These are phyloP conservation scores for Catonia carolina DNA, from an alignment of 2,888 invertebrate species.

Conservation along the genomic window DNA sequence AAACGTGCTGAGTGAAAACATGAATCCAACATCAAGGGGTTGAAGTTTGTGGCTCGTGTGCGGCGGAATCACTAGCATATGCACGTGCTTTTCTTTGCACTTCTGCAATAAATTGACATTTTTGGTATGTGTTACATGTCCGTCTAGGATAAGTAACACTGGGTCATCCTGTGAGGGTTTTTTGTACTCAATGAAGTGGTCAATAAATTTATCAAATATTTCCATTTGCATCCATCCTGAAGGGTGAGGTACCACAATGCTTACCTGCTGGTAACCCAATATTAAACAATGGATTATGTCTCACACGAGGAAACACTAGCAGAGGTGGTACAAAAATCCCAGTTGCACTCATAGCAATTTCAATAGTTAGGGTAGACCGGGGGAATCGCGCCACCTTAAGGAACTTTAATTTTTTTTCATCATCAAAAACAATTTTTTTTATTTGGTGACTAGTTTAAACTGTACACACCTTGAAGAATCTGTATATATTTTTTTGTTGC, in stretches of 20 bases:
- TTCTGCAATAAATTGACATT: no score
- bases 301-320: constrained; percentile 38
- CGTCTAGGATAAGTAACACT: constrained; percentile 27
- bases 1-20: constrained; percentile 17
- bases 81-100: no score
- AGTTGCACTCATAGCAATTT: constrained; percentile 33
- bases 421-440: no score
- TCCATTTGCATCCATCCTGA: constrained; percentile 37
- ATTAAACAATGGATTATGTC: constrained; percentile 21
- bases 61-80: no score
- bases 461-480: no score
- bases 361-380: no score
- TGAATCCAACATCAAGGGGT: constrained; percentile 15
- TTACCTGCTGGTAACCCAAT: constrained; percentile 36
- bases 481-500: no score
- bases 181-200: constrained; percentile 33
- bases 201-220: constrained; percentile 37
- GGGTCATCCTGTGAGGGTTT: constrained; percentile 32
- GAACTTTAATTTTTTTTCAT: no score
- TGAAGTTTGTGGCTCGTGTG: constrained; percentile 14
- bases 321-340: constrained; percentile 38
- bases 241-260: constrained; percentile 34
- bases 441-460: no score
- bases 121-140: constrained; percentile 8
- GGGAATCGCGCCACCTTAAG: no score